A percentile compares a stretch with the other conserved stretches of the same genome.
Evolutionary conservation across 2,888 invertebrate species (phyloP).

Genomic region (Epinotia brunnichana): DNA sequence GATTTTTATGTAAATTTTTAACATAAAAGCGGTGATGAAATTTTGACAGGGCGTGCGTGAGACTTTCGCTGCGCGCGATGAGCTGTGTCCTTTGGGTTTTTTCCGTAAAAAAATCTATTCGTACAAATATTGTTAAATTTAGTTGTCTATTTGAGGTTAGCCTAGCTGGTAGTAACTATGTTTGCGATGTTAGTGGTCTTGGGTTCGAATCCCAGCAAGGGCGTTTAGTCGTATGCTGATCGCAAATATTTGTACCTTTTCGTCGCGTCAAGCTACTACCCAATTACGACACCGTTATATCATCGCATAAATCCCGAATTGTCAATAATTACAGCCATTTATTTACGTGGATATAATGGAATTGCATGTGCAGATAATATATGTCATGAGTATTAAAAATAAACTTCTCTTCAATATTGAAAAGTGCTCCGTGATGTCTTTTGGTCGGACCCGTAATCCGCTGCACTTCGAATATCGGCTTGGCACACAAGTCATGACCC

Average conservation of each 20-base stretch:
- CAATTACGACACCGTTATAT: constrained; percentile 20
- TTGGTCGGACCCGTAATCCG: too few relatives aligned
- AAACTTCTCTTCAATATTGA: too few relatives aligned
- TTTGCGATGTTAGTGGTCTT: too few relatives aligned
- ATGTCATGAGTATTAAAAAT: too few relatives aligned
- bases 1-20: constrained; percentile 52
- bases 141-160: not conserved
- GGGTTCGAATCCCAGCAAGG: too few relatives aligned
- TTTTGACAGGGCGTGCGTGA: constrained; percentile 58
- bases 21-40: constrained; percentile 55
- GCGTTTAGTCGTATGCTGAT: not conserved
- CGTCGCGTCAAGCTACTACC: not conserved
- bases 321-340: constrained; percentile 25
- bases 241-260: not conserved
- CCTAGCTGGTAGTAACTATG: not conserved
- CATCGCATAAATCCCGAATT: constrained; percentile 28
- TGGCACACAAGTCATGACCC: too few relatives aligned
- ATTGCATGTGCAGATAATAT: not conserved
- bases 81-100: not conserved
- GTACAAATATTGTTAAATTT: not conserved
- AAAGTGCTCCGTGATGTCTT: too few relatives aligned
- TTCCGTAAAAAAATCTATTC: not conserved
- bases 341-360: not conserved
- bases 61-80: constrained; percentile 48
- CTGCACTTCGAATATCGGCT: too few relatives aligned